Evolutionary conservation across 2,113 vertebrate species (phyloP).

Genomic region (Rafetus swinhoei): DNA sequence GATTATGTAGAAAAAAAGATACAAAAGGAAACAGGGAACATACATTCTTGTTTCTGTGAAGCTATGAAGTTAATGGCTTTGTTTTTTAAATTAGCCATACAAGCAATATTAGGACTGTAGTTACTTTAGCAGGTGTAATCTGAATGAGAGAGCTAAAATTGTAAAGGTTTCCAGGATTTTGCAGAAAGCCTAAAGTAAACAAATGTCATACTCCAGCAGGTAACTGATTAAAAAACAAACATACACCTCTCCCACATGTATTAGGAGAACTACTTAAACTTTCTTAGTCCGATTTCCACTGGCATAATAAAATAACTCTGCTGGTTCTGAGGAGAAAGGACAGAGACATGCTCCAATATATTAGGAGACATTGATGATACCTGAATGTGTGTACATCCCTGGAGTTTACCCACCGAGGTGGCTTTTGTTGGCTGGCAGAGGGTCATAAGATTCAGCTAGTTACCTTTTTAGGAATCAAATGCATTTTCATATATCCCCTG

Average conservation of each 20-base stretch:
- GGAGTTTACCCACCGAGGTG: not conserved
- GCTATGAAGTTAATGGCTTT: not conserved
- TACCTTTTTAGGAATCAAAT: constrained; percentile 28
- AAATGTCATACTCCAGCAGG: not conserved
- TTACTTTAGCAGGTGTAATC: constrained; percentile 17
- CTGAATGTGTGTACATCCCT: not conserved
- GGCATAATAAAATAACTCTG: not conserved
- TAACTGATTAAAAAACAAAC: not conserved
- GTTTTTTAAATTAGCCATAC: not conserved
- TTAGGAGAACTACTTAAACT: not conserved
- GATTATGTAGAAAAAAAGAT: not conserved
- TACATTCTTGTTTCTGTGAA: not conserved
- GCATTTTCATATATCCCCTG: constrained; percentile 28
- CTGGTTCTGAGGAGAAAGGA: not conserved
- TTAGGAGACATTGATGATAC: not conserved
- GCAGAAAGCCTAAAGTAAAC: not conserved
- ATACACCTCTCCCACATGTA: not conserved
- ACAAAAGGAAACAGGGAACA: not conserved
- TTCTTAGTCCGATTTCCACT: not conserved
- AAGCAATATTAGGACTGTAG: not conserved
- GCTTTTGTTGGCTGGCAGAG: constrained; percentile 11
- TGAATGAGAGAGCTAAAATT: not conserved
- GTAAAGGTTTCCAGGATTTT: not conserved
- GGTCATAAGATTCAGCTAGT: constrained; percentile 20
- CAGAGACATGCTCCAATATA: not conserved